These are phyloP conservation scores for Actinostola sp. DNA, from an alignment of 92 coral and sea anemone genomes.

Conservation along the genomic window DNA sequence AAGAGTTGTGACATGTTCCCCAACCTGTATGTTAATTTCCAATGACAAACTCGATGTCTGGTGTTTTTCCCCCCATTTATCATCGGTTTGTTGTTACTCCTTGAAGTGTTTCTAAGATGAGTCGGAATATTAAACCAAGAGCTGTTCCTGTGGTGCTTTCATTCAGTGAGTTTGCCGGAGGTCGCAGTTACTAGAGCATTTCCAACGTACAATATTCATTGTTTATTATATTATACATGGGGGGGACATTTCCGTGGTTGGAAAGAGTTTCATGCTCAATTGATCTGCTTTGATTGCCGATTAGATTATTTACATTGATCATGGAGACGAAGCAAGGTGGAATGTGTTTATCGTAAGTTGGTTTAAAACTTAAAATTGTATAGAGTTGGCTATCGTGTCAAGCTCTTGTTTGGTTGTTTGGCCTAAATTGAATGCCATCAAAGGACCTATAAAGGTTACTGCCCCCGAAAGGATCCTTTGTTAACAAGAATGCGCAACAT, in stretches of 20 bases:
- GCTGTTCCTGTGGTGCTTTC: conserved; percentile 7
- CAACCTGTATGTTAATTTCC: conserved; percentile 29
- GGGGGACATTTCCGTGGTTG: conserved; percentile 10
- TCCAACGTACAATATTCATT: neutral
- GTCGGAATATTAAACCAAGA: neutral
- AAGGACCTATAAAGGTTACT: conserved; percentile 11
- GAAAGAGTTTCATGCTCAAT: conserved; percentile 25
- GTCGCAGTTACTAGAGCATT: conserved; percentile 8
- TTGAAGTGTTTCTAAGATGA: neutral
- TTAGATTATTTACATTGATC: conserved; percentile 10
- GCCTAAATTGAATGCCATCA: conserved; percentile 3
- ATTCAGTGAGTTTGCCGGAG: conserved; percentile 5
- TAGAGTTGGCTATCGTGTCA: neutral
- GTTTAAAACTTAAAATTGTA: neutral
- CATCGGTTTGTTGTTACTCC: neutral
- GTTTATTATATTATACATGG: neutral
- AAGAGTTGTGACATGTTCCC: neutral
- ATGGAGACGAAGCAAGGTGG: neutral
- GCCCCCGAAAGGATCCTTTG: conserved; percentile 33
- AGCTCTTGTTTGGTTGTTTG: conserved; percentile 15
- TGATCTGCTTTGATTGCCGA: conserved; percentile 23
- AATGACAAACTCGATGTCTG: conserved; percentile 11
- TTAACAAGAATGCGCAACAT: conserved; percentile 24
- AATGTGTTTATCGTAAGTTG: neutral
- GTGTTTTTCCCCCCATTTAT: neutral